phyloP scores from a whole-genome alignment of 2,797 vertebrate genomes.

The Muscicapa comitata region DNA sequence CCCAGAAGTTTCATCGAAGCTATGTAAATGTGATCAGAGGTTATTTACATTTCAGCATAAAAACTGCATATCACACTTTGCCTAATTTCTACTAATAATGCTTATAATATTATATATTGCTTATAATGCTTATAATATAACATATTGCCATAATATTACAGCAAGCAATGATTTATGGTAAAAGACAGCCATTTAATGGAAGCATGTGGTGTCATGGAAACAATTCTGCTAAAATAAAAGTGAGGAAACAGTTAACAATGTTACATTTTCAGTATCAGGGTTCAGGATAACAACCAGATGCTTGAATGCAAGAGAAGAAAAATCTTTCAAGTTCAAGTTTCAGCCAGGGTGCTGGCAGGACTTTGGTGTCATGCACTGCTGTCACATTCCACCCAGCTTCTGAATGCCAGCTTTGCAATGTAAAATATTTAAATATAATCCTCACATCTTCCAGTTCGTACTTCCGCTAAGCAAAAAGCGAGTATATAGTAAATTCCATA shows the following conservation, averaged over 20 bases:
- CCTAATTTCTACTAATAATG: neutral
- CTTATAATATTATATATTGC: neutral
- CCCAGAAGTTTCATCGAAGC: neutral
- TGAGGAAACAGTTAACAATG: neutral
- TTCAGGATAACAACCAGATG: neutral
- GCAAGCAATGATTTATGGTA: neutral
- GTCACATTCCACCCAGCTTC: neutral
- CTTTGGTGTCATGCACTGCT: neutral
- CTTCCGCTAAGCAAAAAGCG: neutral
- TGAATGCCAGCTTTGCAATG: neutral
- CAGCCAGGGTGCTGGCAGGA: neutral
- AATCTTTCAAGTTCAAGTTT: neutral
- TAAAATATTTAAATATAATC: neutral
- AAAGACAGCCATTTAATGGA: neutral
- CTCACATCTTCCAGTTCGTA: neutral
- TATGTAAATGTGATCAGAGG: neutral
- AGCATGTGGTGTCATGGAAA: neutral
- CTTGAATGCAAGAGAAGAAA: neutral
- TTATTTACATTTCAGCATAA: neutral
- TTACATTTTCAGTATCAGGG: neutral
- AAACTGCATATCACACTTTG: rapidly evolving
- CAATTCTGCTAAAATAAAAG: neutral
- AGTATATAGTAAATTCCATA: neutral
- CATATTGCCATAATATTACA: neutral
- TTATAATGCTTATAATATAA: too few species aligned